phyloP scores from a whole-genome alignment of 1,140 invertebrate species.

The Teleopsis dalmanni region DNA sequence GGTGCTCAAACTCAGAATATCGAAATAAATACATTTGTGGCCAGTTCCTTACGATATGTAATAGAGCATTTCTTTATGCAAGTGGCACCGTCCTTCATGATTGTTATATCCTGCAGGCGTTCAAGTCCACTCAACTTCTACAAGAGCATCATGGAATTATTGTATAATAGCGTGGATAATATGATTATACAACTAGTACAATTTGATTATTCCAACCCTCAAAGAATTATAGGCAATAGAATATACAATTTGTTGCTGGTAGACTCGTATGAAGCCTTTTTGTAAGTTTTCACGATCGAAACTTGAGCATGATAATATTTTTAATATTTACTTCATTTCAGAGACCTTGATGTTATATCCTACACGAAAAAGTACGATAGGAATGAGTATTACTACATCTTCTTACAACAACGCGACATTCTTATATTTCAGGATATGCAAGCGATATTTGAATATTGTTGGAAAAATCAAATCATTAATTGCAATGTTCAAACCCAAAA shows the following conservation, averaged over 20 bases:
- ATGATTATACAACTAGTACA: background rate
- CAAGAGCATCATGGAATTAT: background rate
- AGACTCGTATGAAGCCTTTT: slow-evolving; percentile 10
- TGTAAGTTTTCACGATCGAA: too few species aligned
- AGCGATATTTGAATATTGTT: slow-evolving; percentile 27
- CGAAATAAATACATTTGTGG: background rate
- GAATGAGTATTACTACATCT: slow-evolving; percentile 29
- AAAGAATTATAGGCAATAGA: background rate
- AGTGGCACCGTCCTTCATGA: background rate
- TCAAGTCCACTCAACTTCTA: background rate
- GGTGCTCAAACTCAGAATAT: too few species aligned
- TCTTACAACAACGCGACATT: slow-evolving; percentile 22
- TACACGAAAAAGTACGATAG: slow-evolving; percentile 15
- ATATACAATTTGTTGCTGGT: background rate
- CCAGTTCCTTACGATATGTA: background rate
- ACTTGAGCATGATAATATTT: too few species aligned
- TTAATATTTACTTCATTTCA: too few species aligned
- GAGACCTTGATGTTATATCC: slow-evolving; percentile 21
- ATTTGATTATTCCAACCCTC: background rate
- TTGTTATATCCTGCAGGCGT: background rate
- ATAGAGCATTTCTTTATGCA: background rate
- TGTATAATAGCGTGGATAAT: background rate
- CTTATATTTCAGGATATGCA: slow-evolving; percentile 19
- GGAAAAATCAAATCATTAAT: slow-evolving; percentile 25
- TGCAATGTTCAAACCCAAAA: slow-evolving; percentile 29